phyloP scores from a whole-genome alignment of 2,888 invertebrate genomes.

The Papilio demoleus region DNA sequence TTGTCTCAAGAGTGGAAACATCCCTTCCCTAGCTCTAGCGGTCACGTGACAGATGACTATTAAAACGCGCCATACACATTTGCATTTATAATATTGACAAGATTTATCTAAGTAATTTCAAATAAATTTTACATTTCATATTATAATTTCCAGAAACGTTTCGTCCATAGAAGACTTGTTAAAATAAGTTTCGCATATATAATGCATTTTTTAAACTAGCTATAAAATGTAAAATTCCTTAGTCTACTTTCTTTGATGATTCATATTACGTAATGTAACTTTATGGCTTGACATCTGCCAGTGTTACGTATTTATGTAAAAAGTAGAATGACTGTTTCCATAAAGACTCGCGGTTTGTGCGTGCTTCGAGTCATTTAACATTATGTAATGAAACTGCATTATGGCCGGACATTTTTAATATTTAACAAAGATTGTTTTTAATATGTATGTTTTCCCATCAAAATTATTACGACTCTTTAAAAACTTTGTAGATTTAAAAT shows the following conservation, averaged over 20 bases:
- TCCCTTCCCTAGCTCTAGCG: too few relatives aligned
- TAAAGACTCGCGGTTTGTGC: constrained; percentile 43
- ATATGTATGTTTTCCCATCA: background rate
- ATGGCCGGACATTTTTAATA: constrained; percentile 56
- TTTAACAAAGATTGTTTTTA: background rate
- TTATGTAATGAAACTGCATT: constrained; percentile 60
- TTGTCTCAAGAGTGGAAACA: too few relatives aligned
- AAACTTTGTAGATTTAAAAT: background rate
- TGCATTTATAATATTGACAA: too few relatives aligned
- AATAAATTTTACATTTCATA: too few relatives aligned
- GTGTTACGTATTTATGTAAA: constrained; percentile 21
- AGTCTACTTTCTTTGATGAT: constrained; percentile 15
- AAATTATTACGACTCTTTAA: background rate
- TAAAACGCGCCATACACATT: too few relatives aligned
- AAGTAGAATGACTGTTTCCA: constrained; percentile 27
- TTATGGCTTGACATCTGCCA: constrained; percentile 27
- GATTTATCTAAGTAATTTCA: too few relatives aligned
- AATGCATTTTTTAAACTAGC: background rate
- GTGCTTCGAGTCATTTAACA: constrained; percentile 53
- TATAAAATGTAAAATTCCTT: background rate
- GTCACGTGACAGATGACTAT: too few relatives aligned
- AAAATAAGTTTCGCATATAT: background rate
- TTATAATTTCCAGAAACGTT: too few relatives aligned
- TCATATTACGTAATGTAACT: constrained; percentile 6
- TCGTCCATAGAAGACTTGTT: too few relatives aligned